Percentiles rank a stretch among this genome's conserved stretches.
Conservation (phyloP, 2,113 vertebrate genomes). For the Macquaria ambigua region DNA sequence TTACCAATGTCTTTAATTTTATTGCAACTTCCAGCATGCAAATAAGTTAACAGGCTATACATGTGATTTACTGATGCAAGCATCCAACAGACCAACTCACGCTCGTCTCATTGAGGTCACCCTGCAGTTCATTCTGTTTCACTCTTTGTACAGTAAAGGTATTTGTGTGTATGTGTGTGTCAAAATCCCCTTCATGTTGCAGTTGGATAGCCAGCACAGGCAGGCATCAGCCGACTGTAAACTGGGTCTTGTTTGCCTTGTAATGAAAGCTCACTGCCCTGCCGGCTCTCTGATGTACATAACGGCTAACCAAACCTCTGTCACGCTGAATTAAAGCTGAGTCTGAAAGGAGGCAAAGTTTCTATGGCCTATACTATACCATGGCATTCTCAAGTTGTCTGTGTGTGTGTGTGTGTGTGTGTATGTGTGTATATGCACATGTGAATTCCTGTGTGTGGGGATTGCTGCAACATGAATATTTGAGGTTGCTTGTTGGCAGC, state of each 20-base stretch:
- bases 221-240: constrained; percentile 35
- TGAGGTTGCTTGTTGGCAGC: constrained; percentile 25
- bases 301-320: constrained; percentile 39
- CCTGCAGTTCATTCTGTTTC: not conserved
- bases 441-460: not conserved
- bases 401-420: not conserved
- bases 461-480: not conserved
- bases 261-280: constrained; percentile 47
- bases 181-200: constrained; percentile 23
- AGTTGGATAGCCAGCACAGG: constrained; percentile 25
- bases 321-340: constrained; percentile 56
- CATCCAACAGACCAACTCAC: not conserved
- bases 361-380: not conserved
- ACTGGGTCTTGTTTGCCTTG: constrained; percentile 49
- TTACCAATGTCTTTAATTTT: not conserved
- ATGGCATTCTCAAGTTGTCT: not conserved
- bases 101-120: constrained; percentile 7
- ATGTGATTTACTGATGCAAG: not conserved
- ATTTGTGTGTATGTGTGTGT: not conserved
- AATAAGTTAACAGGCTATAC: no score
- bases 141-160: not conserved
- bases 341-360: constrained; percentile 22
- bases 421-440: not conserved
- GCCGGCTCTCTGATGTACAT: constrained; percentile 50
- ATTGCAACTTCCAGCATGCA: not conserved